Conservation (phyloP, 2,113 vertebrate genomes). For the Lamprotornis superbus region DNA sequence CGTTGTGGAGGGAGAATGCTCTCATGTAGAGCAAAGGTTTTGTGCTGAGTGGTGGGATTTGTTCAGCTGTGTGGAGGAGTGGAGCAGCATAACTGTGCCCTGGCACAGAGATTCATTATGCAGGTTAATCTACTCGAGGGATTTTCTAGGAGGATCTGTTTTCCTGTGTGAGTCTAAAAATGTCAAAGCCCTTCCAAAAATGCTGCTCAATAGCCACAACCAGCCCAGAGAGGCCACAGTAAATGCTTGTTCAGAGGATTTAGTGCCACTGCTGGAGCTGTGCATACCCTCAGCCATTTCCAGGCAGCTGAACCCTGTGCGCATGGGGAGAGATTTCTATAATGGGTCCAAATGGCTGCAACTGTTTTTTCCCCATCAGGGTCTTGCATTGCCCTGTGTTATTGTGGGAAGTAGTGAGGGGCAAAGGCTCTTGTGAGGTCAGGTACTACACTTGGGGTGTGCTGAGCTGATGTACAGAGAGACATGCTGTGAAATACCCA, state of each 20-base stretch:
- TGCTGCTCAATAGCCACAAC: not conserved
- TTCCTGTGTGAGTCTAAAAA: not conserved
- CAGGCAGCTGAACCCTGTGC: not conserved
- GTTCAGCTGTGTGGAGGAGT: not conserved
- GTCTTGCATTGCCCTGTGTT: not conserved
- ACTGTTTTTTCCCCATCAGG: not conserved
- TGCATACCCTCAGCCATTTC: not conserved
- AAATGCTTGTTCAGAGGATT: not conserved
- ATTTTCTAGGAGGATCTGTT: not conserved
- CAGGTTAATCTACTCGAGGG: constrained; percentile 5
- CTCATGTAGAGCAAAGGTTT: not conserved
- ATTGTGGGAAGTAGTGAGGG: not conserved
- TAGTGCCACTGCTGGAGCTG: rapidly evolving
- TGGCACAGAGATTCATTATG: not conserved
- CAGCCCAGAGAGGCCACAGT: not conserved
- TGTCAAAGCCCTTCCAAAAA: not conserved
- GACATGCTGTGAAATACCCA: rapidly evolving
- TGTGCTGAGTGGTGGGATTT: not conserved
- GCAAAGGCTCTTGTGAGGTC: not conserved
- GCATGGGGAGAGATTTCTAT: not conserved
- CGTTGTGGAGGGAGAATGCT: rapidly evolving
- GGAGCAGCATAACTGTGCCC: not conserved
- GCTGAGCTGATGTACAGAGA: not conserved
- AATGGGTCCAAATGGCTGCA: not conserved
- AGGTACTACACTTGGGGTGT: not conserved